Percentiles rank a stretch among this genome's conserved stretches.
Conservation (phyloP, 2,888 invertebrate species). For the Cheilosia grossa region DNA sequence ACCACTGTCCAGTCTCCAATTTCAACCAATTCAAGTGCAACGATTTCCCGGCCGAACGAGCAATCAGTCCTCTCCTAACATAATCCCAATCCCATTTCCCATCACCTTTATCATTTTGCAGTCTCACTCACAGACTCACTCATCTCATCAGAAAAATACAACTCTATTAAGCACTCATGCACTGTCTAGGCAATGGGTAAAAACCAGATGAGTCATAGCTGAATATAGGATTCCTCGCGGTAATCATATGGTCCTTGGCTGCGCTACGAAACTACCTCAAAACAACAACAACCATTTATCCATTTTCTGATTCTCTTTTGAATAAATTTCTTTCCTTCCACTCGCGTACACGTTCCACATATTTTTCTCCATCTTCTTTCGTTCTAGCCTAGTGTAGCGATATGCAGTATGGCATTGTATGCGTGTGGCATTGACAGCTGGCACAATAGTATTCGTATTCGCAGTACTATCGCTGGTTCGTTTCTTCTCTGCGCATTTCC, state of each 20-base stretch:
- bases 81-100: too few species aligned
- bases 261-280: background rate
- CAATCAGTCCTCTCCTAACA: too few species aligned
- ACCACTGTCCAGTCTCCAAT: too few species aligned
- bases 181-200: constrained; percentile 40
- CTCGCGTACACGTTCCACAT: constrained; percentile 35
- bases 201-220: constrained; percentile 72
- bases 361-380: constrained; percentile 33
- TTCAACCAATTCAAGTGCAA: too few species aligned
- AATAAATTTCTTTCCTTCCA: background rate
- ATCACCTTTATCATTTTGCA: background rate
- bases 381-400: background rate
- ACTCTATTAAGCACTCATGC: constrained; percentile 49
- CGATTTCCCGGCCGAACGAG: background rate
- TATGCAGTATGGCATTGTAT: constrained; percentile 17
- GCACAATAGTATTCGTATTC: constrained; percentile 13
- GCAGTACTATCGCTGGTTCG: constrained; percentile 55
- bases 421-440: constrained; percentile 68
- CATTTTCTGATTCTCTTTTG: constrained; percentile 8
- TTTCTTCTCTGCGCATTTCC: constrained; percentile 55
- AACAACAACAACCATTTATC: background rate
- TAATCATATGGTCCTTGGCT: too few species aligned
- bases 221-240: constrained; percentile 55
- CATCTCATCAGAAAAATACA: constrained; percentile 43
- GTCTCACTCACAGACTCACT: constrained; percentile 3